Base-by-base conservation (phyloP, 2,888 invertebrate genomes). In the Eristalis arbustorum region DNA sequence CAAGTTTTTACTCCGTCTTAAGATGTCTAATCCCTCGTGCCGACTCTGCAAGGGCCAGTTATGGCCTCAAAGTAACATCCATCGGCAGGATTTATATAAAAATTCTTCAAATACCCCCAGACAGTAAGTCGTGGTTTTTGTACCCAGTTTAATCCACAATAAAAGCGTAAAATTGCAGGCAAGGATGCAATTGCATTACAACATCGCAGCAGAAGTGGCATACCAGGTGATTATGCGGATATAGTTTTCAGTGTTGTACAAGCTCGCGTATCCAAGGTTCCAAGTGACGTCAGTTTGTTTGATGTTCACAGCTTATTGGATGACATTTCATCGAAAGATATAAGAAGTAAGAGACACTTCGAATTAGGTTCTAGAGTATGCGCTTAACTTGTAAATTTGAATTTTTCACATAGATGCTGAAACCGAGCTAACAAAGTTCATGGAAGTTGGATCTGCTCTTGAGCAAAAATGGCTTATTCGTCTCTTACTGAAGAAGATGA, bases 381-480 rank as follows among this genome's bases (percentile, higher is more conserved):
- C 31, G 1, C n/a, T 0, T 64, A 18, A 49, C n/a, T 49, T 49
- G 8, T 18, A 3, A 49, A n/a, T 18, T 28, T 18, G 4, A 31
- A 31, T 31, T 31, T 6, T 63, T 22, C 28, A 94, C 91, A 92
- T 22, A 92, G 92, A 89, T 1, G 93, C 95, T 57, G 95, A 95
- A 90, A 94, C 95, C 34, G 94, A 95, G 78, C 94, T 98, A 79
- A 93, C 94, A 75, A 93, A 94, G 67, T 94, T 98, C 64, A 93
- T 97, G 37, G 94, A 95, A 87, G 94, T 94, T 88, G 94, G 96
- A 89, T 95, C 96, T 8, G 95, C 96, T 0, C 91, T 94, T 14
- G 97, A 98, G 91, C 95, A 97, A 88, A 98, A 98, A 93, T 99
- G 98, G 98, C 94, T 98, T 23, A 95, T 98, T 6, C 94, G 98